Percentiles rank a stretch among this genome's conserved stretches.
Evolutionary conservation across 64 coral and sea anemone species (phyloP).

Genomic region (Astreopora myriophthalma): DNA sequence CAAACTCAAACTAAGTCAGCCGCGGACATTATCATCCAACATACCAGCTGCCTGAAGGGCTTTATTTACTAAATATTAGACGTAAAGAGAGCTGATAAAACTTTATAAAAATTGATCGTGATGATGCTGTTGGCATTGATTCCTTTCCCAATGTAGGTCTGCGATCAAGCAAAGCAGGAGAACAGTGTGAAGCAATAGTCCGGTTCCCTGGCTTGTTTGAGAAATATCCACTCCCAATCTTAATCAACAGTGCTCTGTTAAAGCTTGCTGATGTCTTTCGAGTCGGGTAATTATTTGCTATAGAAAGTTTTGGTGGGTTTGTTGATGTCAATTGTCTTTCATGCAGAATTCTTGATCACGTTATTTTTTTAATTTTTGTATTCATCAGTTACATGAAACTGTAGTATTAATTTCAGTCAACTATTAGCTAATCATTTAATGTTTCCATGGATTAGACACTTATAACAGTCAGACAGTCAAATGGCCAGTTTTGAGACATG

Average conservation of each 20-base stretch:
- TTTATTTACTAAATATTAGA: no score
- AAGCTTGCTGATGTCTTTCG: constrained; percentile 98
- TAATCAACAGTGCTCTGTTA: constrained; percentile 92
- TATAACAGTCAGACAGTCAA: neutral
- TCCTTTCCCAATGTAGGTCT: constrained; percentile 62
- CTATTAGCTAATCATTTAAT: neutral
- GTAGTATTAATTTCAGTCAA: no score
- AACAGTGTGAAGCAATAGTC: constrained; percentile 97
- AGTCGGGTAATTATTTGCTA: constrained; percentile 79
- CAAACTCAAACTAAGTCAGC: no score
- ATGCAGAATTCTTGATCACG: neutral
- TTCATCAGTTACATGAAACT: no score
- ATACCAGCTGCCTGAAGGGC: no score
- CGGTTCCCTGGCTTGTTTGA: constrained; percentile 95
- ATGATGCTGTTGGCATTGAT: neutral
- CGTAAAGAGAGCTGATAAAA: neutral
- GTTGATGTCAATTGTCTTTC: neutral
- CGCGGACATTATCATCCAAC: no score
- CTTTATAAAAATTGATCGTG: neutral
- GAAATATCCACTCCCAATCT: constrained; percentile 94
- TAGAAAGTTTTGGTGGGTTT: no score
- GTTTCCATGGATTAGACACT: neutral
- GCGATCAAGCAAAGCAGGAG: constrained; percentile 85
- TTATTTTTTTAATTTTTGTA: no score
- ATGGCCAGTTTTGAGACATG: no score